These are phyloP conservation scores for Magallana ariakensis DNA, from an alignment of 1,140 invertebrate species.

Conservation along the genomic window DNA sequence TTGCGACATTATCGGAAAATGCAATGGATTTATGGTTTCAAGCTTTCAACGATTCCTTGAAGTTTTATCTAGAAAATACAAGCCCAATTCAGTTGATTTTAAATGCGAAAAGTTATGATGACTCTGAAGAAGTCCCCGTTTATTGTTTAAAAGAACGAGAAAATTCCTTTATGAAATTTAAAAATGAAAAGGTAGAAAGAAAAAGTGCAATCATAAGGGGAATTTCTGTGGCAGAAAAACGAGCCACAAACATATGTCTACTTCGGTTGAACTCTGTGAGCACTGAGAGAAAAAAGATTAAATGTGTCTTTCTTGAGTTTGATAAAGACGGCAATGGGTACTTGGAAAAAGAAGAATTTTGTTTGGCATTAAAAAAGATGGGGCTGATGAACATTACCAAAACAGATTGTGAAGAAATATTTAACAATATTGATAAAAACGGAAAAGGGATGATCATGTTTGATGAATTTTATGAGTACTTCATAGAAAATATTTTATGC, in stretches of 20 bases:
- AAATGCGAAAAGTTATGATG: neutral
- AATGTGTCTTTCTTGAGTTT: constrained; percentile 56
- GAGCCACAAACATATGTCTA: neutral
- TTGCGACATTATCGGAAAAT: neutral
- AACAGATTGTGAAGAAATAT: constrained; percentile 50
- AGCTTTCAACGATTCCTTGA: neutral
- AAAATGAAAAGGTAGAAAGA: neutral
- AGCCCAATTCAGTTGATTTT: constrained; percentile 2
- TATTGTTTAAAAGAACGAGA: neutral
- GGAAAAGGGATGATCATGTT: constrained; percentile 18
- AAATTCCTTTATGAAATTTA: neutral
- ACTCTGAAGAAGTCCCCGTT: neutral
- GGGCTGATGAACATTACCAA: constrained; percentile 51
- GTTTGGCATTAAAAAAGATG: constrained; percentile 45
- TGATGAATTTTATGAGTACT: constrained; percentile 55
- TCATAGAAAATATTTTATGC: constrained; percentile 45
- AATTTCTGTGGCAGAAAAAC: neutral
- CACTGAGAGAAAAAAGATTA: constrained; percentile 54
- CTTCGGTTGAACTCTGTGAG: constrained; percentile 25
- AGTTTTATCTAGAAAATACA: neutral
- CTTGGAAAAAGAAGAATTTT: constrained; percentile 54
- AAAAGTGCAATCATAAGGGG: neutral
- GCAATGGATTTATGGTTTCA: constrained; percentile 34
- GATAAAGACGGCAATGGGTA: constrained; percentile 58
- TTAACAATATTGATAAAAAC: constrained; percentile 46